Percentiles rank a stretch among this genome's conserved stretches.
phyloP scores from a whole-genome alignment of 2,888 invertebrate genomes.

The Empis stercorea region DNA sequence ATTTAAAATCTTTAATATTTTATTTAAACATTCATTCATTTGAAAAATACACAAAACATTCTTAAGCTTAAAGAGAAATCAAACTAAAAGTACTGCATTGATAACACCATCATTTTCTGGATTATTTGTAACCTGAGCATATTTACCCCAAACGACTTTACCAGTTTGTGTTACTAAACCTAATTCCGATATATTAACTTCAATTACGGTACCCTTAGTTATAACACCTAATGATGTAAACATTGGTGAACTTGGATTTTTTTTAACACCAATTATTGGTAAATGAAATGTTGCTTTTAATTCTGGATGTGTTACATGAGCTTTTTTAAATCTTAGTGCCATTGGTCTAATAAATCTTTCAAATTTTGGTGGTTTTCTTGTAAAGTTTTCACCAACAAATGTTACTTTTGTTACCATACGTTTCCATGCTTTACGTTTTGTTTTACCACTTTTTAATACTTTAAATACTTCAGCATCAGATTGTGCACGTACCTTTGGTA shows the following conservation, averaged over 20 bases:
- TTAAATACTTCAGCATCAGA: slow-evolving; percentile 95
- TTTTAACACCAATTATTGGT: slow-evolving; percentile 97
- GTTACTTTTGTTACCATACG: slow-evolving; percentile 98
- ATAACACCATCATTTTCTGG: slow-evolving; percentile 99
- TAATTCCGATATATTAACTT: slow-evolving; percentile 96
- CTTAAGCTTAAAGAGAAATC: slow-evolving; percentile 25
- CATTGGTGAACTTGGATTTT: slow-evolving; percentile 95
- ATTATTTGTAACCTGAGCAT: slow-evolving; percentile 98
- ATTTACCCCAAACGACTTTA: slow-evolving; percentile 99
- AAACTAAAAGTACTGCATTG: slow-evolving; percentile 94
- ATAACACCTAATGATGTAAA: slow-evolving; percentile 96
- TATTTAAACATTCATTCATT: neutral
- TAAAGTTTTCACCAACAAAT: slow-evolving; percentile 96
- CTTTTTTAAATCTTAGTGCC: slow-evolving; percentile 91
- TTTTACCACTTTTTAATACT: slow-evolving; percentile 81
- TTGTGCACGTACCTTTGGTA: slow-evolving; percentile 95
- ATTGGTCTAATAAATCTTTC: slow-evolving; percentile 97
- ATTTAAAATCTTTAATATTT: neutral
- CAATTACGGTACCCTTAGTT: slow-evolving; percentile 95
- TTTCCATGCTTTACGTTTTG: slow-evolving; percentile 95
- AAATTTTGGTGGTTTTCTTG: slow-evolving; percentile 97
- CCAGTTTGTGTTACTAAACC: slow-evolving; percentile 98
- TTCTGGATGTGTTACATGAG: slow-evolving; percentile 99
- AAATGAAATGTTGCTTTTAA: slow-evolving; percentile 94
- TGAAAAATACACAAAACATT: neutral